Base-by-base conservation (phyloP, 2,113 vertebrate genomes). In the Naja naja region DNA sequence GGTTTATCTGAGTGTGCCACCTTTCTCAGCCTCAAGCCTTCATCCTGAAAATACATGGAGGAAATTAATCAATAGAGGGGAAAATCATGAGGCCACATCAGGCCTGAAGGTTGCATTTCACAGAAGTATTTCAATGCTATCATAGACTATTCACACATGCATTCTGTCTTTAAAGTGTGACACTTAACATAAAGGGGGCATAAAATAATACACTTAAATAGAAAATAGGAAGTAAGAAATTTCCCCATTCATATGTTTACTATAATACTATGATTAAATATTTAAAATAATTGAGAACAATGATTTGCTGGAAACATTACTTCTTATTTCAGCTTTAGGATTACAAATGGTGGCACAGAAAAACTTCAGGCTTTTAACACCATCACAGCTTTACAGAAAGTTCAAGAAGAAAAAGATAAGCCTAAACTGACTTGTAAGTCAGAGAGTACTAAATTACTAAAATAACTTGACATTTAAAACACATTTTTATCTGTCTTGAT, bases 1-100 rank as follows among this genome's bases (percentile, higher is more conserved):
- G 98, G 97, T 97, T 99, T 98, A 95, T 99, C 99, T 81, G 98
- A 97, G 96, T 98, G 98, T 0, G 98, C 97, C 95, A 97, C 97
- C 98, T 99, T 99, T 97, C 99, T 99, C 98, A 99, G 98, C 96
- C 98, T 98, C 96, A 99, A 86, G 55, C 98, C 98, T 87, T 99
- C 99, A 56, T 99, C 99, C 99, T 99, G 96, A 20, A 52, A 91
- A 60, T 25, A 91, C 43, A 54, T 56, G 45, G 88, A 93, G 89
- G 25, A 88, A 52, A 96, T 1, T 91, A 47, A 94, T 47, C 22
- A 91, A 95, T 91, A 91, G 39, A 54, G 87, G 90, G 69, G 0
- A 43, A 91, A 6, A 6, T 96, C 89, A 1, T n/a, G 0, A 49
- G 12, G 39, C 30, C 14, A 45, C 20, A 34, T 56, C 14, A 25